Percentiles rank a stretch among this genome's conserved stretches.
Conservation (phyloP, 2,888 invertebrate genomes). For the Linnaemya vulpina region DNA sequence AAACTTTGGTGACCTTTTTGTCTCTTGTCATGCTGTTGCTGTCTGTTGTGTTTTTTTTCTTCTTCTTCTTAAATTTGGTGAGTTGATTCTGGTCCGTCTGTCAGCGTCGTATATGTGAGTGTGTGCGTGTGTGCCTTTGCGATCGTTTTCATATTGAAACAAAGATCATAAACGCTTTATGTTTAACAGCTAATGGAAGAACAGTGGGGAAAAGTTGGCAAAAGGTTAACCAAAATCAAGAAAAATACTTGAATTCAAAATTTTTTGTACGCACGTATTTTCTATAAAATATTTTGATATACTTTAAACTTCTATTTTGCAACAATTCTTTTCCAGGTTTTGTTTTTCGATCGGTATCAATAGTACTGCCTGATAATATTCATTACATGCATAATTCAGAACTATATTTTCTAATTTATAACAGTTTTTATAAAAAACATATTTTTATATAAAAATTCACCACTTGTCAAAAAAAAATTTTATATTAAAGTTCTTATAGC, state of each 20-base stretch:
- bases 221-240: background rate
- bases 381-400: no score
- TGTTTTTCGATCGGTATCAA: no score
- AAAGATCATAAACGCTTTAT: slow-evolving; percentile 63
- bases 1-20: slow-evolving; percentile 70
- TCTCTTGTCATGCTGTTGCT: slow-evolving; percentile 5
- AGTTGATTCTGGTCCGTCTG: slow-evolving; percentile 8
- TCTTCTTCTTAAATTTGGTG: slow-evolving; percentile 34
- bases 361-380: no score
- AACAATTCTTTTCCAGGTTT: no score
- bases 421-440: no score
- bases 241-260: background rate
- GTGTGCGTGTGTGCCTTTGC: slow-evolving; percentile 5
- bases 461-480: no score
- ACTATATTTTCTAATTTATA: no score
- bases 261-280: background rate
- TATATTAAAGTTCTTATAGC: no score
- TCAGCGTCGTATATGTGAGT: background rate
- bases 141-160: slow-evolving; percentile 65
- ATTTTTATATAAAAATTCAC: no score
- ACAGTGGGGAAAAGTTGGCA: background rate
- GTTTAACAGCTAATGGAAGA: background rate
- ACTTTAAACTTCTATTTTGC: no score
- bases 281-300: background rate
- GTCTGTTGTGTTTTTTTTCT: slow-evolving; percentile 13